Evolutionary conservation across 2,797 vertebrate genomes (phyloP), one percentile per base, ranked within the genome.

Genomic region (Melanotaenia pygmaea): DNA sequence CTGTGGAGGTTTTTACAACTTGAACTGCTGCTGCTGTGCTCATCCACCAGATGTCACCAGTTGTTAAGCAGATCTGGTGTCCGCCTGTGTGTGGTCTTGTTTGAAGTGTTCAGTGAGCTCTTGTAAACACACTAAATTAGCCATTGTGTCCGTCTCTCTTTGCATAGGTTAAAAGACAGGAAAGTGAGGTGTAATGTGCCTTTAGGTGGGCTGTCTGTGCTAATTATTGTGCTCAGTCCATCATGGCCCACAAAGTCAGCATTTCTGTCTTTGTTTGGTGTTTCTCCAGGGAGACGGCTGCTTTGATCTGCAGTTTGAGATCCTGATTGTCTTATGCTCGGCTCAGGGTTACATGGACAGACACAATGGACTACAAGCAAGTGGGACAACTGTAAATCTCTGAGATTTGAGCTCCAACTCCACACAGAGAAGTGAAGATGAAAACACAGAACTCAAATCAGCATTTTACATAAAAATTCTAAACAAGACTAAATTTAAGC

Each of bases 11-110:
- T 43, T 64, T 3, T 30, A 38, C 74, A 28, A 50, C 26, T 45
- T 13, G 24, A 47, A 12, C 0, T 8, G 2, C 30, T 22, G 37
- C 0, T 47, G 6, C 71, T 38, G 54, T 22, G 30, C 14, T 18
- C 0, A 16, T 83, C 89, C 91, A 89, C 20, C 59, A 92, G 90
- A 59, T 79, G 91, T 83, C 90, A 88, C 51, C 81, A 88, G 76
- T 7, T 38, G 76, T 7, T 38, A 57, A 75, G 24, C 34, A 40
- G 60, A 50, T 1, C 7, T 14, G 11, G 1, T 1, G 6, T 58
- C 18, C 37, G 34, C 63, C 20, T 76, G 86, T 85, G 89, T 92
- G 91, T 91, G 91, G 89, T 91, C 89, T 61, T 74, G 79, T 87
- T 84, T 91, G 82, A 87, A 86, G 78, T 81, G 72, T 63, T 74